Evolutionary conservation across 2,797 vertebrate species (phyloP).

Genomic region (Iguana delicatissima): DNA sequence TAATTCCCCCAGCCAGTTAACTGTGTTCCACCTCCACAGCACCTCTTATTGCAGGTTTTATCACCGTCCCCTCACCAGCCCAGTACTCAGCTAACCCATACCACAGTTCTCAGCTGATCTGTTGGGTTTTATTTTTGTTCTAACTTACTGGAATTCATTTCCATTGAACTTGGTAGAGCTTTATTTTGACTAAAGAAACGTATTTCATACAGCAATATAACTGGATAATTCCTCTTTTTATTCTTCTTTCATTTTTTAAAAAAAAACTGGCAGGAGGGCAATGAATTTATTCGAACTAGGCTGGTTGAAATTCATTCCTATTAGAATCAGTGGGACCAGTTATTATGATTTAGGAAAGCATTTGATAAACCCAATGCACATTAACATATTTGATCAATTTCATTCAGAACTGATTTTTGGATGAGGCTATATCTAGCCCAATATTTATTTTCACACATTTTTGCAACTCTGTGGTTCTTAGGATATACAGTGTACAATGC

Average conservation of each 20-base stretch:
- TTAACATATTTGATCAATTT: background rate
- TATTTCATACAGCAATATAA: background rate
- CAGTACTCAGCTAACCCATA: background rate
- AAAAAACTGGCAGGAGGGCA: background rate
- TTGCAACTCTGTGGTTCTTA: slow-evolving; percentile 29
- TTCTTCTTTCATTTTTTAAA: background rate
- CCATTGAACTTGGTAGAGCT: background rate
- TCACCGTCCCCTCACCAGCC: background rate
- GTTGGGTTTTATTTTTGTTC: background rate
- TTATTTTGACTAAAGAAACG: background rate
- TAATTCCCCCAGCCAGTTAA: background rate
- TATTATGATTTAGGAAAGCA: background rate
- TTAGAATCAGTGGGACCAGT: background rate
- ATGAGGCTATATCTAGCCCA: background rate
- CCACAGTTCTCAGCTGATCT: background rate
- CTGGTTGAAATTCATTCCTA: background rate
- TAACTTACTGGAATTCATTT: background rate
- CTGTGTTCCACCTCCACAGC: too few species aligned
- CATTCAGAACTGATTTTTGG: background rate
- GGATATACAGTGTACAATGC: background rate
- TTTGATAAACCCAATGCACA: background rate
- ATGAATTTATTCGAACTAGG: background rate
- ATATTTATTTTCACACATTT: background rate
- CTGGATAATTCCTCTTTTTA: background rate
- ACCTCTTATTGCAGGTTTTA: background rate